A percentile compares a stretch with the other conserved stretches of the same genome.
These are phyloP conservation scores for Scrobipalpa costella DNA, from an alignment of 2,888 invertebrate species.

Conservation along the genomic window DNA sequence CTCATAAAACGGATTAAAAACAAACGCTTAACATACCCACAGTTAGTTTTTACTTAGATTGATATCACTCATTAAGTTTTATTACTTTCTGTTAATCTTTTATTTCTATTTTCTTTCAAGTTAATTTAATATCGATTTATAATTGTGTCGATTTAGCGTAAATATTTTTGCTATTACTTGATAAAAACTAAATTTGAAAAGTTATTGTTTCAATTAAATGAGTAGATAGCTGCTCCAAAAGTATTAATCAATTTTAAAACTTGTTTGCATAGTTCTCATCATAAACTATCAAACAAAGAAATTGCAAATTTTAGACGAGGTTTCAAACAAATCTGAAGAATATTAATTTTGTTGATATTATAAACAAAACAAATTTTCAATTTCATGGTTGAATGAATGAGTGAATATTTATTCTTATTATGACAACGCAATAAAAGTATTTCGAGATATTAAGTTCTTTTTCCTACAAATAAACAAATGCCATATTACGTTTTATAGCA, in stretches of 20 bases:
- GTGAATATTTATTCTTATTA: not conserved
- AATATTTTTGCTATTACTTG: too few species aligned
- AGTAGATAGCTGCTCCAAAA: constrained; percentile 1
- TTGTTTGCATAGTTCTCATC: not conserved
- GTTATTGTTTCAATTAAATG: not conserved
- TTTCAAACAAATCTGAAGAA: not conserved
- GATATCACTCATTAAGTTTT: not conserved
- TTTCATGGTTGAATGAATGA: too few species aligned
- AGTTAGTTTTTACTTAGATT: constrained; percentile 11
- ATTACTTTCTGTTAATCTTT: not conserved
- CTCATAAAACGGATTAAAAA: constrained; percentile 19
- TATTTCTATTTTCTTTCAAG: not conserved
- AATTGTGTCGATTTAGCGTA: not conserved
- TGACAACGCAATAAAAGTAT: not conserved
- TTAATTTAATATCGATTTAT: not conserved
- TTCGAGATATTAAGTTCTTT: too few species aligned
- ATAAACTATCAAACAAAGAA: not conserved
- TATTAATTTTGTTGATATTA: too few species aligned
- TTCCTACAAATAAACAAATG: too few species aligned
- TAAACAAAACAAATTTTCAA: too few species aligned
- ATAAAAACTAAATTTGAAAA: not conserved
- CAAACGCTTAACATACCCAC: not conserved
- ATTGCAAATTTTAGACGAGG: not conserved
- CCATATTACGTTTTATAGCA: too few species aligned
- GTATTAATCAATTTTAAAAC: constrained; percentile 26